Base-by-base conservation (phyloP, 2,797 vertebrate species). In the Sebastes taczanowskii region DNA sequence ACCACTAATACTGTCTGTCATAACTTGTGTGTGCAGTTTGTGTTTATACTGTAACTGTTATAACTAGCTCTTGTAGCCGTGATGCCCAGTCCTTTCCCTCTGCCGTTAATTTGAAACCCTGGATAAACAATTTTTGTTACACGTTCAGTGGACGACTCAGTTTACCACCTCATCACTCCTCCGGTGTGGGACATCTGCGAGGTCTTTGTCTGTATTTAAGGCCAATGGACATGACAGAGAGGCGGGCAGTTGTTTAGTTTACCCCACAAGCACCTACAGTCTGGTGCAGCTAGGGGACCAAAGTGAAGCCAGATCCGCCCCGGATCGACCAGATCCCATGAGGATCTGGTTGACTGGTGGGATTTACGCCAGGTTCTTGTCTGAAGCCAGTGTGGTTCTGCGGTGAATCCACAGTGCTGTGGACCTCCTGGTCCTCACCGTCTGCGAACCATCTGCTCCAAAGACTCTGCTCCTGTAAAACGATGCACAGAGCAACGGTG, bases 391-490 rank as follows among this genome's bases (percentile, higher is more conserved):
- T 85, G 85, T 88, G 80, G 81, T 85, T 91, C 77, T 90, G 91
- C 60, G 82, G 88, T 89, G 86, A 86, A 88, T 86, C 82, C 65
- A 74, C 85, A 85, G 75, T 49, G 38, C 76, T 84, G 74, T 60
- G 82, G 83, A 88, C 86, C 88, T 87, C 87, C 89, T 88, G 84
- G 85, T 86, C 82, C 77, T 83, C 74, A 63, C 85, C 81, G 90
- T 90, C 92, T 95, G 91, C 64, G 35, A 90, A 91, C 90, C 94
- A 95, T 94, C 94, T 95, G 93, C 88, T 89, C 53, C 46, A 53
- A 61, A 90, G 88, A 63, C 78, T 86, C 74, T 83, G 87, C 85
- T 90, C 84, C 88, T 82, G 88, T 91, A 85, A 91, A 93, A 88
- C 32, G 79, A 90, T 91, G 88, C 87, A 89, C 84, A 80, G 76